Evolutionary conservation across 2,797 vertebrate genomes (phyloP).

Genomic region (Girardinus metallicus): DNA sequence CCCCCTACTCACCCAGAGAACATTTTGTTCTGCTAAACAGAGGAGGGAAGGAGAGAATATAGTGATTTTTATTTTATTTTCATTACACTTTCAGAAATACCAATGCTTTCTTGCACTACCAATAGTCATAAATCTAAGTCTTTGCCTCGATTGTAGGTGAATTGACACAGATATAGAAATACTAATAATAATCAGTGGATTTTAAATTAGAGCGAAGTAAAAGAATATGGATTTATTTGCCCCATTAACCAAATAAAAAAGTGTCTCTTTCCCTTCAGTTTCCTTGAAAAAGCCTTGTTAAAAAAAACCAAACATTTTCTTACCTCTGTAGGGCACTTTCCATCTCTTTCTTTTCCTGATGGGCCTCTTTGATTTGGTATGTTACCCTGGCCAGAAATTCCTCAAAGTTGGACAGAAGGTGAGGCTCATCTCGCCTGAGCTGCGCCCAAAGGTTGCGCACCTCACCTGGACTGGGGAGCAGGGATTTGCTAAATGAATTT

Average conservation of each 20-base stretch:
- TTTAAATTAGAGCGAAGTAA: not conserved
- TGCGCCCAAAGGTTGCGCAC: slow-evolving; percentile 89
- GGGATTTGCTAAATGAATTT: not conserved
- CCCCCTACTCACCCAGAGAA: slow-evolving; percentile 2
- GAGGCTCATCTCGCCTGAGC: slow-evolving; percentile 87
- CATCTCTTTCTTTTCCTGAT: slow-evolving; percentile 89
- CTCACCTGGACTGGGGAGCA: slow-evolving; percentile 80
- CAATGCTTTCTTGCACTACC: slow-evolving; percentile 9
- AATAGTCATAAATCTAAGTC: slow-evolving; percentile 3
- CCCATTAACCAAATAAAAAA: not conserved
- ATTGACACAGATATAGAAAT: slow-evolving; percentile 68
- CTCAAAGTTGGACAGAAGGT: slow-evolving; percentile 90
- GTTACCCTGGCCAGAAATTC: slow-evolving; percentile 89
- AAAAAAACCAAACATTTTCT: not conserved
- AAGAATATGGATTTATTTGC: not conserved
- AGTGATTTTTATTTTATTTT: not conserved
- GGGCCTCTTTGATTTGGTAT: slow-evolving; percentile 88
- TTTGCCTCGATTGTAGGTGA: slow-evolving; percentile 60
- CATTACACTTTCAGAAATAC: not conserved
- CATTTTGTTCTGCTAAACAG: not conserved
- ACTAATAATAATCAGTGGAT: slow-evolving; percentile 25
- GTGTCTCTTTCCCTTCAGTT: not conserved
- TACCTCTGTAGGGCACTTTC: slow-evolving; percentile 89
- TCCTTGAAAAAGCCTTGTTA: not conserved
- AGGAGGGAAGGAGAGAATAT: not conserved